These are phyloP conservation scores for Episyrphus balteatus DNA, from an alignment of 1,140 invertebrate species.

Conservation along the genomic window DNA sequence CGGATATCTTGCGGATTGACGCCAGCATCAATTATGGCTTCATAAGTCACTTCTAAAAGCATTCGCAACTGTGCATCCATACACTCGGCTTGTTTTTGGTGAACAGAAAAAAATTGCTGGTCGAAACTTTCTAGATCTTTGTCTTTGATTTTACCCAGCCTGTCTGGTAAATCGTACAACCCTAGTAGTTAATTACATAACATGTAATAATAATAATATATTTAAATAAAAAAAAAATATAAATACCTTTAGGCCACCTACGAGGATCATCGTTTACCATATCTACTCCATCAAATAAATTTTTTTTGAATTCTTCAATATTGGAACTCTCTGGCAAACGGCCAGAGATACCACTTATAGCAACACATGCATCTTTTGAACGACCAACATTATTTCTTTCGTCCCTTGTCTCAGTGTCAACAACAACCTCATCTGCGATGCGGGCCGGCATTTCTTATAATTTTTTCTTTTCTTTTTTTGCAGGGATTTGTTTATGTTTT, in stretches of 20 bases:
- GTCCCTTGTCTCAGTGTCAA: constrained; percentile 26
- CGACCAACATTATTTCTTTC: constrained; percentile 19
- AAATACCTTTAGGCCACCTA: constrained; percentile 57
- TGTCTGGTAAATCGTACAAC: constrained; percentile 68
- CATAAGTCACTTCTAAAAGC: constrained; percentile 85
- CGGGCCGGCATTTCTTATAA: constrained; percentile 30
- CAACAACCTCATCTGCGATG: constrained; percentile 32
- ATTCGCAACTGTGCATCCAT: constrained; percentile 94
- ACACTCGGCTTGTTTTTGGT: constrained; percentile 82
- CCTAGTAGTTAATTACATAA: constrained; percentile 24
- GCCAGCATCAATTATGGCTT: constrained; percentile 89
- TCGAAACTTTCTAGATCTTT: constrained; percentile 81
- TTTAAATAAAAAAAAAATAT: background rate
- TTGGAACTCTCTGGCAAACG: constrained; percentile 77
- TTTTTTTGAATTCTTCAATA: constrained; percentile 79
- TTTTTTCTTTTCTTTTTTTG: background rate
- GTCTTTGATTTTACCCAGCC: constrained; percentile 85
- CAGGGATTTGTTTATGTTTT: too few species aligned
- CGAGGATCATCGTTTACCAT: constrained; percentile 79
- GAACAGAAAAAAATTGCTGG: constrained; percentile 87
- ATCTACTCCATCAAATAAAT: constrained; percentile 75
- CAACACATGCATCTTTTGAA: constrained; percentile 57
- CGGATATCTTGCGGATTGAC: constrained; percentile 67
- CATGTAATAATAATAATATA: background rate
- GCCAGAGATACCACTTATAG: constrained; percentile 81